phyloP scores from a whole-genome alignment of 2,113 vertebrate genomes.

The Motacilla tschutschensis region DNA sequence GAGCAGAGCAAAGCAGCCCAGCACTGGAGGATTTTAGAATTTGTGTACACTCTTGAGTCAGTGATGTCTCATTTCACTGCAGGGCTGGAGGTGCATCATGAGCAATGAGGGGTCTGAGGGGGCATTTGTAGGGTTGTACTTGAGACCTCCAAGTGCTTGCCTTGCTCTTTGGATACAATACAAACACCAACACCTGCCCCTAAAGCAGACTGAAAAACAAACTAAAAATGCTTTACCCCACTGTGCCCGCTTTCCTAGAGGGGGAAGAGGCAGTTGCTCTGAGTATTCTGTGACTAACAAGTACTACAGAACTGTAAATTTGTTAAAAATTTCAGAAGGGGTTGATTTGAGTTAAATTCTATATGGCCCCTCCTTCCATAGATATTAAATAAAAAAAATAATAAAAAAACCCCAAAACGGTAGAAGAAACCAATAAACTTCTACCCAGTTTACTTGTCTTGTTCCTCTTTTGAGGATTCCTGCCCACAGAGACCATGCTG shows the following conservation, averaged over 20 bases:
- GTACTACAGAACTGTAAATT: neutral
- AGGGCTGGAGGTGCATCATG: neutral
- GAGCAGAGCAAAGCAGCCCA: neutral
- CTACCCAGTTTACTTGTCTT: neutral
- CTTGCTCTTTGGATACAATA: neutral
- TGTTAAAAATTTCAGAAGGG: neutral
- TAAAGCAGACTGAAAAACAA: neutral
- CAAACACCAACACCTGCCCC: neutral
- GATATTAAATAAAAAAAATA: neutral
- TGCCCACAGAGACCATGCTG: neutral
- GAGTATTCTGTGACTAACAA: neutral
- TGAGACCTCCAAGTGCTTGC: neutral
- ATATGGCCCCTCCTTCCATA: neutral
- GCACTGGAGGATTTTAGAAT: neutral
- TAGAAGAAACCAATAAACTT: neutral
- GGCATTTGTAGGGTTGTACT: neutral
- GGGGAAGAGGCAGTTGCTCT: neutral
- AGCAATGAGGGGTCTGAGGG: neutral
- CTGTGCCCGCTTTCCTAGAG: neutral
- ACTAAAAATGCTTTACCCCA: neutral
- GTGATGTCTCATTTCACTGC: neutral
- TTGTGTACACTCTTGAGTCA: neutral
- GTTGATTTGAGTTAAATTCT: neutral
- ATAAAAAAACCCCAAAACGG: neutral
- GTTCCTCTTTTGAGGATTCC: neutral